phyloP scores from a whole-genome alignment of 1,140 invertebrate genomes.

The Campodea augens region DNA sequence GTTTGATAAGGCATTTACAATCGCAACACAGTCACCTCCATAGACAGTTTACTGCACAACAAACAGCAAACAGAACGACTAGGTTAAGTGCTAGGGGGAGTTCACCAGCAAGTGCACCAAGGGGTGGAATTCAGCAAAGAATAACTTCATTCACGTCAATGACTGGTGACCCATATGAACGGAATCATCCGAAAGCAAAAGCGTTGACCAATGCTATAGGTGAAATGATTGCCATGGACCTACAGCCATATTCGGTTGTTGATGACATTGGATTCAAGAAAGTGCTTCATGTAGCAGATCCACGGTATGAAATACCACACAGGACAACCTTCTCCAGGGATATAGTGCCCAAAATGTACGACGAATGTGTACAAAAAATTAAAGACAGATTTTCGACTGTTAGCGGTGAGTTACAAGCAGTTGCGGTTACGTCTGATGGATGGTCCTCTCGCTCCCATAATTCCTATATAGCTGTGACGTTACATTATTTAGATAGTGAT shows the following conservation, averaged over 20 bases:
- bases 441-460: conserved; percentile 14
- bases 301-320: conserved; percentile 11
- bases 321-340: conserved; percentile 12
- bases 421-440: conserved; percentile 14
- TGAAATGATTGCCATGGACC: conserved; percentile 14
- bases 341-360: conserved; percentile 13
- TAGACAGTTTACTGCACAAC: no score
- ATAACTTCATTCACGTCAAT: no score
- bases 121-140: no score
- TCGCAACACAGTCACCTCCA: no score
- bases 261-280: conserved; percentile 14
- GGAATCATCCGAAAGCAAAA: conserved; percentile 8
- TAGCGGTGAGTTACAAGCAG: conserved; percentile 6
- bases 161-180: no score
- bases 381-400: conserved; percentile 4
- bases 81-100: no score
- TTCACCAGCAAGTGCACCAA: no score
- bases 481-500: conserved; percentile 13
- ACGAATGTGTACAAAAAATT: conserved; percentile 7
- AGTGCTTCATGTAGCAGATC: conserved; percentile 12
- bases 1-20: no score
- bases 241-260: conserved; percentile 14
- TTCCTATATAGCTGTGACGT: conserved; percentile 15
- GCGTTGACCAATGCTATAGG: conserved; percentile 6
- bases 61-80: no score